These are phyloP conservation scores for Drosophila peninsularis DNA, from an alignment of 2,888 invertebrate genomes.

Conservation along the genomic window DNA sequence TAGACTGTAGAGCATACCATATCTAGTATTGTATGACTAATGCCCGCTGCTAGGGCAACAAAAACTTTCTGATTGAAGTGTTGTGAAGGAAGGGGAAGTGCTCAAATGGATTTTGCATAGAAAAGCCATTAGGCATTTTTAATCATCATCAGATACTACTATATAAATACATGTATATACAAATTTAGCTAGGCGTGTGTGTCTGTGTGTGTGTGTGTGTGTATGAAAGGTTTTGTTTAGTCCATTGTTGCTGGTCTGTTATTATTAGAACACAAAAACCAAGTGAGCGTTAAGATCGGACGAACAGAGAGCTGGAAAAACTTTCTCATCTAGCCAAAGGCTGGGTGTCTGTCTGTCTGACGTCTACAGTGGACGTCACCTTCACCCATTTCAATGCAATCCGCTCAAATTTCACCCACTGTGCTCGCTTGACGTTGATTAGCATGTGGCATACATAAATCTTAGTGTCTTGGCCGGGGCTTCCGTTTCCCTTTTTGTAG, in stretches of 20 bases:
- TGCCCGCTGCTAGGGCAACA: slow-evolving; percentile 6
- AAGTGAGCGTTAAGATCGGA: slow-evolving; percentile 77
- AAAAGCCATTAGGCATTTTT: slow-evolving; percentile 68
- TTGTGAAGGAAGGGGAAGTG: slow-evolving; percentile 50
- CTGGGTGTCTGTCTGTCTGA: neutral
- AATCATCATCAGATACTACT: slow-evolving; percentile 35
- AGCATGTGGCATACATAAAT: slow-evolving; percentile 79
- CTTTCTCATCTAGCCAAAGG: slow-evolving; percentile 61
- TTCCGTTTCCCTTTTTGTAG: slow-evolving; percentile 73
- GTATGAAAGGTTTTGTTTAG: slow-evolving; percentile 44
- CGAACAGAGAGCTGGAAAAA: slow-evolving; percentile 46
- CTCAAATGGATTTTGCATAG: slow-evolving; percentile 66
- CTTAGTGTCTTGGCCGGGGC: slow-evolving; percentile 49
- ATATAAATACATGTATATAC: neutral
- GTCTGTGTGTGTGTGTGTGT: neutral
- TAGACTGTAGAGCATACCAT: neutral
- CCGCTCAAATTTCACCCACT: slow-evolving; percentile 52
- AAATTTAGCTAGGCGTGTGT: neutral
- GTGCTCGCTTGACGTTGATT: slow-evolving; percentile 68
- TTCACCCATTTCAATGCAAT: slow-evolving; percentile 62
- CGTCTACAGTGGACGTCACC: slow-evolving; percentile 62
- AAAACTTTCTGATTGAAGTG: slow-evolving; percentile 75
- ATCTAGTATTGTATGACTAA: neutral
- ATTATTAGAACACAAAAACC: slow-evolving; percentile 77
- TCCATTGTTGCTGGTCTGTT: slow-evolving; percentile 42